Evolutionary conservation across 2,888 invertebrate genomes (phyloP), one percentile per base, ranked within the genome.

Genomic region (Plagodis pulveraria): DNA sequence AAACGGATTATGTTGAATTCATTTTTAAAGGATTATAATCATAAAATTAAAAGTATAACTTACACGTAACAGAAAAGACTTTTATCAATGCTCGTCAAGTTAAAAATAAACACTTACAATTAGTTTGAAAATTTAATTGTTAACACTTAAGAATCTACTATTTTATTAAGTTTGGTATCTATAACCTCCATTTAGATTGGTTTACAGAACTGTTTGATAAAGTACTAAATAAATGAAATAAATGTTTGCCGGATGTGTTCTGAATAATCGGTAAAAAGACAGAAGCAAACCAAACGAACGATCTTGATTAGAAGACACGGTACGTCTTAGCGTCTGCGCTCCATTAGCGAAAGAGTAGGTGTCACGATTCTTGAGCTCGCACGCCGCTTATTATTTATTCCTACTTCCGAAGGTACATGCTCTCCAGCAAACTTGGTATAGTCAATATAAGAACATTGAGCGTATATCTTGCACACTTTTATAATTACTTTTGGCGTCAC

Each of bases 281-380:
- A 73, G 76, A 74, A 81, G 77, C 73, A 69, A 75, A 78, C 72
- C 78, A 83, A 84, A 85, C 83, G 86, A 84, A 82, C 76, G 77
- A 91, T 91, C 91, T 91, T 89, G 91, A 90, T 91, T 88, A 81
- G 72, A 78, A 73, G 75, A 77, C 76, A 84, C 86, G 83, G 80
- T 85, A 81, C 87, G 78, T 83, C 83, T 80, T 80, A 82, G 82
- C 79, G 77, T 76, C 81, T 80, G 73, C 70, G 78, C 79, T 89
- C 89, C 91, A 91, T 91, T 91, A 91, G 87, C 79, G 86, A 86
- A 83, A 86, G 87, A 86, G 86, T 84, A 84, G 80, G 83, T 89
- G 90, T 91, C 91, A 91, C 91, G 91, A 91, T 81, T 88, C 78
- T 69, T 66, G 62, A 70, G 70, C 81, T 80, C 76, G 82, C 82